Evolutionary conservation across 2,797 vertebrate genomes (phyloP), one percentile per base, ranked within the genome.

Genomic region (Brotula barbata): DNA sequence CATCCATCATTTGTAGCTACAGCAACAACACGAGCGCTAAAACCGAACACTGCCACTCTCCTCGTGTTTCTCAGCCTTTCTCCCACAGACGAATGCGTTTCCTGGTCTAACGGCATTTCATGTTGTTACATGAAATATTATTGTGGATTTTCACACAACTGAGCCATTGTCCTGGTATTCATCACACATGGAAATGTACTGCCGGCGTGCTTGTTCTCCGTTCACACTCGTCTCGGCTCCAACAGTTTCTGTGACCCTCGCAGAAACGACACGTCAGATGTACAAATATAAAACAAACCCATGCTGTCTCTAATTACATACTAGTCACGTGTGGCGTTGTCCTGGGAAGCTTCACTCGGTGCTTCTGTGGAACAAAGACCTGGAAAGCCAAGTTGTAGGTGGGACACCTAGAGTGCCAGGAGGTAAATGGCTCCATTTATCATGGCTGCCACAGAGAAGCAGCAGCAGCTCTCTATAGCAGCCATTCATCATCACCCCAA

Each of bases 361-460:
- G 42, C 36, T 56, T 54, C 58, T 44, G 49, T 59, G 45, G 54
- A 69, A 67, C 20, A 34, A 64, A 80, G 51, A 71, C 58, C 69
- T 69, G 49, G 66, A 82, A 81, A 80, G 68, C n/a, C 59, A 53
- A 78, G 80, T 84, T 84, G 33, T 70, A 73, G 73, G 78, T 83
- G 79, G 85, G 83, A 85, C 72, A 85, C 75, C 68, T 59, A 62
- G 69, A 86, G 80, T 85, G 68, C 72, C 31, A 54, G 75, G 73
- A 85, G 84, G 84, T 85, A 89, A 90, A 90, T 90, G 73, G 79
- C 69, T 78, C 75, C 83, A 89, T 88, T 88, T 74, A 87, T 88
- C 85, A 89, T 77, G 84, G 73, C 80, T 88, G 87, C 82, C 85
- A 81, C 70, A 82, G 77, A 78, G 83, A 82, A 81, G 80, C 82